Percentiles rank a stretch among this genome's conserved stretches.
These are phyloP conservation scores for Hybognathus amarus DNA, from an alignment of 2,797 vertebrate species.

Conservation along the genomic window DNA sequence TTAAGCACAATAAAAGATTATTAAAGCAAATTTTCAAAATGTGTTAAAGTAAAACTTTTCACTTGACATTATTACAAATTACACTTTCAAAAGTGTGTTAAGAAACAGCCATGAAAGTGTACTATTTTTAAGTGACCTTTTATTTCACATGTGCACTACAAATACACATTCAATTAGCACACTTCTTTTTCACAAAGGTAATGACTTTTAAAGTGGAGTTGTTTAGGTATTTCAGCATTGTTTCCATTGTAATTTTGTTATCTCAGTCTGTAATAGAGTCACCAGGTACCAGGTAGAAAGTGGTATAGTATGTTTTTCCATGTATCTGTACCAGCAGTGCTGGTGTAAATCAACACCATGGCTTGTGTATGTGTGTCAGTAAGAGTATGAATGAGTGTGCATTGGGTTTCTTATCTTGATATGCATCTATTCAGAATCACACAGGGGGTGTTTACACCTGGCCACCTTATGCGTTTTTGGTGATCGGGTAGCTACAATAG, in stretches of 20 bases:
- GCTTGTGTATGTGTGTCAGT: constrained; percentile 13
- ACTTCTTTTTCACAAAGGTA: neutral
- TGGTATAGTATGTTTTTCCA: constrained; percentile 24
- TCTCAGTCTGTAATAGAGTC: constrained; percentile 14
- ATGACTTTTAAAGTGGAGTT: constrained; percentile 1
- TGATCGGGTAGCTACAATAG: too few species aligned
- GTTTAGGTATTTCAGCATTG: constrained; percentile 12
- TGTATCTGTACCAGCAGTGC: constrained; percentile 19
- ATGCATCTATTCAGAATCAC: constrained; percentile 31
- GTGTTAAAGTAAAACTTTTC: neutral
- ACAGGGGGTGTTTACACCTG: neutral
- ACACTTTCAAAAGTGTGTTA: neutral
- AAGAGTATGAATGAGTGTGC: constrained; percentile 13
- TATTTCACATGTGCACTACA: neutral
- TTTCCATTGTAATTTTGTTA: constrained; percentile 37
- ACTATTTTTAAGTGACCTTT: neutral
- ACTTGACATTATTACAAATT: neutral
- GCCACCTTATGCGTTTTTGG: too few species aligned
- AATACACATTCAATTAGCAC: neutral
- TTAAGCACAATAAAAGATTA: neutral
- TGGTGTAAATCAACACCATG: constrained; percentile 46
- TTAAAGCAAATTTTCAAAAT: neutral
- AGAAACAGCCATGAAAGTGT: neutral
- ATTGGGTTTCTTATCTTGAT: constrained; percentile 18
- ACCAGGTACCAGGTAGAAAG: neutral